A percentile compares a stretch with the other conserved stretches of the same genome.
phyloP scores from a whole-genome alignment of 2,797 vertebrate species.

The Hypotaenidia philippensis region DNA sequence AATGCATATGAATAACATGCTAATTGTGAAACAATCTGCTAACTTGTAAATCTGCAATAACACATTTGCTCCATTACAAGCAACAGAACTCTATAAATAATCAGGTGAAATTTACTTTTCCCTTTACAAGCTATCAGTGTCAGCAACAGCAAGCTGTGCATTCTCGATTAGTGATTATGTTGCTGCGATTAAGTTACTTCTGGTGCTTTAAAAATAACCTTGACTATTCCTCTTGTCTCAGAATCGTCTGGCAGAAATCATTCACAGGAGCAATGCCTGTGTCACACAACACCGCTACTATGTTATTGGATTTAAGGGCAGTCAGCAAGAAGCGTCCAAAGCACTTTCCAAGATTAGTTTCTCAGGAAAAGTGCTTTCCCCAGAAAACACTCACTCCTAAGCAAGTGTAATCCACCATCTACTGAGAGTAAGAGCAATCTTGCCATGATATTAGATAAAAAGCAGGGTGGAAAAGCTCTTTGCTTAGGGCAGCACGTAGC shows the following conservation, averaged over 20 bases:
- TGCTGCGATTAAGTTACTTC: slow-evolving; percentile 35
- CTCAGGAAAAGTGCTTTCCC: slow-evolving; percentile 26
- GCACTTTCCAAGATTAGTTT: slow-evolving; percentile 36
- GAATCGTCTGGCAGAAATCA: slow-evolving; percentile 32
- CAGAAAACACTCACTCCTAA: neutral
- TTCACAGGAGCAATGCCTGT: neutral
- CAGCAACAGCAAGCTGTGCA: slow-evolving; percentile 59
- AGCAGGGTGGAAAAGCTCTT: neutral
- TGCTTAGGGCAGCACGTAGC: neutral
- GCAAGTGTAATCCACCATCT: neutral
- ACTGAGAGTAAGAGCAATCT: neutral
- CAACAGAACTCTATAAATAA: slow-evolving; percentile 52
- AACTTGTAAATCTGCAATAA: slow-evolving; percentile 34
- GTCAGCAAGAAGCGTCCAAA: slow-evolving; percentile 30
- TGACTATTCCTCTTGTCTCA: neutral
- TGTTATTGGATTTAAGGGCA: slow-evolving; percentile 33
- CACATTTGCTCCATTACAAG: neutral
- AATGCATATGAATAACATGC: neutral
- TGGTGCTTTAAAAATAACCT: slow-evolving; percentile 62
- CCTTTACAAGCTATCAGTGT: slow-evolving; percentile 29
- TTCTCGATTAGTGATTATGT: neutral
- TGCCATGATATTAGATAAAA: neutral
- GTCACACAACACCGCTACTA: neutral
- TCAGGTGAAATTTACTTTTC: slow-evolving; percentile 42
- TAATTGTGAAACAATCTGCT: slow-evolving; percentile 19